Conservation (phyloP, 2,797 vertebrate species). For the Threskiornis aethiopicus region DNA sequence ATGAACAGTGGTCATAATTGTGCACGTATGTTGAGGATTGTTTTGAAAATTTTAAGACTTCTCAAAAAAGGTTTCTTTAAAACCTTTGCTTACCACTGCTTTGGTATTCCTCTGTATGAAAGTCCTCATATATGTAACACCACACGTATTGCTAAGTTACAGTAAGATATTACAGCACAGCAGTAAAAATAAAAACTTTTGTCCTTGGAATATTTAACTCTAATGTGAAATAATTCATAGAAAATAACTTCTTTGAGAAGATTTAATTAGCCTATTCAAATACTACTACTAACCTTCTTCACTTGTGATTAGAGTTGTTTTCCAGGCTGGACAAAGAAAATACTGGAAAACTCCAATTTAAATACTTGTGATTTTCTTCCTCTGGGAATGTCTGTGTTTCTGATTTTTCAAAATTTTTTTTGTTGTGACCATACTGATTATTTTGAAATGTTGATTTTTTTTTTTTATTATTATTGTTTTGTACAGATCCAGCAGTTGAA, state of each 20-base stretch:
- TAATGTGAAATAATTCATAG: not conserved
- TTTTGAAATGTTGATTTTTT: not conserved
- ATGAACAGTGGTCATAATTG: not conserved
- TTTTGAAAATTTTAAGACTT: not conserved
- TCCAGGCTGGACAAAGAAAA: not conserved
- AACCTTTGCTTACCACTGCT: not conserved
- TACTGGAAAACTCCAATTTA: not conserved
- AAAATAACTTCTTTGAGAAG: not conserved
- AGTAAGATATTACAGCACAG: not conserved
- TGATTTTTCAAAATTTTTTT: not conserved
- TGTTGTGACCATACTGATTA: not conserved
- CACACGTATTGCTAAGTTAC: not conserved
- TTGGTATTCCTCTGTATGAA: not conserved
- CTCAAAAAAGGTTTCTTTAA: not conserved
- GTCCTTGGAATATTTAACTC: constrained; percentile 18
- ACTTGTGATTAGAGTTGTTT: not conserved
- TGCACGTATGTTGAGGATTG: rapidly evolving
- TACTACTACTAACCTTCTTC: not conserved
- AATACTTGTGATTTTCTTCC: not conserved
- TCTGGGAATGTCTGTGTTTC: constrained; percentile 61
- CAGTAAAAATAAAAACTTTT: not conserved
- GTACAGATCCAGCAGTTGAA: not conserved
- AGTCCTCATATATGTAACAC: not conserved
- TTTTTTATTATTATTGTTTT: not conserved
- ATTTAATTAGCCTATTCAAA: not conserved